phyloP scores from a whole-genome alignment of 2,888 invertebrate genomes.

The Fabriciana adippe region DNA sequence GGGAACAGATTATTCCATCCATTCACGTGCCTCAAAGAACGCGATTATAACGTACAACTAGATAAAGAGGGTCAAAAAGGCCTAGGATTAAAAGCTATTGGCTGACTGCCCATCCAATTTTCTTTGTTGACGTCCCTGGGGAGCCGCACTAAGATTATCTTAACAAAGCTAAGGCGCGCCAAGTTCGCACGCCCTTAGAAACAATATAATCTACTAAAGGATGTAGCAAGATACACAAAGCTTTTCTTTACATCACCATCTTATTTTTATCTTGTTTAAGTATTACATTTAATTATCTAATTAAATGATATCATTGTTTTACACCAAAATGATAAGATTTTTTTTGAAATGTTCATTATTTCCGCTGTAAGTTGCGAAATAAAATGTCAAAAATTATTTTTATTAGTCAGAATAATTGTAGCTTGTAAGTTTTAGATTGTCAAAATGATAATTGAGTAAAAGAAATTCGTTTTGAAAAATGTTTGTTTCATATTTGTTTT shows the following conservation, averaged over 20 bases:
- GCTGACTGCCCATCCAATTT: slow-evolving; percentile 81
- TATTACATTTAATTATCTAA: slow-evolving; percentile 43
- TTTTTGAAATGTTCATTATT: not conserved
- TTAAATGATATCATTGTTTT: slow-evolving; percentile 57
- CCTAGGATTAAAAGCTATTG: slow-evolving; percentile 78
- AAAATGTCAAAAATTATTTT: slow-evolving; percentile 10
- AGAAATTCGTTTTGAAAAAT: not conserved
- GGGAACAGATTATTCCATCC: slow-evolving; percentile 38
- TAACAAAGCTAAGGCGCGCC: slow-evolving; percentile 73
- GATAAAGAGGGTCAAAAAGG: slow-evolving; percentile 77
- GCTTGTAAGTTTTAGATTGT: not conserved
- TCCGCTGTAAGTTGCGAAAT: not conserved
- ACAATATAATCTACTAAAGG: slow-evolving; percentile 62
- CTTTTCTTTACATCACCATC: slow-evolving; percentile 41
- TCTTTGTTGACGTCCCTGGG: slow-evolving; percentile 78
- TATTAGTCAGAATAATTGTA: not conserved
- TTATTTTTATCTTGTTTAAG: slow-evolving; percentile 34
- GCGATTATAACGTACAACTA: slow-evolving; percentile 69
- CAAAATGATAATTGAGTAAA: not conserved
- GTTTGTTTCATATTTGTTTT: slow-evolving; percentile 13
- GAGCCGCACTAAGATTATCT: slow-evolving; percentile 75
- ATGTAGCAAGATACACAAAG: slow-evolving; percentile 54
- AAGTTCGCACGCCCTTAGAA: slow-evolving; percentile 63
- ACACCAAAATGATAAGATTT: slow-evolving; percentile 20
- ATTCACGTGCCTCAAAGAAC: slow-evolving; percentile 56